phyloP scores from a whole-genome alignment of 2,888 invertebrate species.

The Polyploca ridens region DNA sequence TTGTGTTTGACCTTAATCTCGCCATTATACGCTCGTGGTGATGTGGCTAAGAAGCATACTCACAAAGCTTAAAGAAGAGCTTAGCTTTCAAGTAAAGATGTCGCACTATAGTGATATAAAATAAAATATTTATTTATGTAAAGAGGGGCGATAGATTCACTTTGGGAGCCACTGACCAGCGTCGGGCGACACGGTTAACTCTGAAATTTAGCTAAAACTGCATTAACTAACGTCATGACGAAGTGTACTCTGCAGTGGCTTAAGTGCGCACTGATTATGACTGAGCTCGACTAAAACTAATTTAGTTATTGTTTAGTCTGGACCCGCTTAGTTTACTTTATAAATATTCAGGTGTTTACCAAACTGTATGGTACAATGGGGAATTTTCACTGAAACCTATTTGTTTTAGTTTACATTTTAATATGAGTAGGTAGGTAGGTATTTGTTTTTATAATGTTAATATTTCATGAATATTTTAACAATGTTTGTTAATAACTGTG shows the following conservation, averaged over 20 bases:
- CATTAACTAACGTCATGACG: constrained; percentile 29
- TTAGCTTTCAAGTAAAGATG: too few species aligned
- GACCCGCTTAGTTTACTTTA: constrained; percentile 6
- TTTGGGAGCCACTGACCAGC: constrained; percentile 12
- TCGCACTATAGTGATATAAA: too few species aligned
- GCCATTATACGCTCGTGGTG: too few species aligned
- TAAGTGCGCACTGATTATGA: constrained; percentile 10
- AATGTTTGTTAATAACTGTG: background rate
- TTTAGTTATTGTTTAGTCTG: constrained; percentile 12
- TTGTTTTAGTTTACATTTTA: background rate
- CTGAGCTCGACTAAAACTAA: constrained; percentile 10
- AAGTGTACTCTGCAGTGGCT: constrained; percentile 8
- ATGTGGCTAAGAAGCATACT: too few species aligned
- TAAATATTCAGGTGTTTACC: constrained; percentile 10
- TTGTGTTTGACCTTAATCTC: too few species aligned
- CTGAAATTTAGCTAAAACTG: constrained; percentile 37
- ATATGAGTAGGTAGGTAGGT: background rate
- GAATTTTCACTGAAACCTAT: background rate
- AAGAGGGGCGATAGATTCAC: background rate
- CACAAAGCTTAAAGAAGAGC: too few species aligned
- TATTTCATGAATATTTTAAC: background rate
- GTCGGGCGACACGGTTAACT: constrained; percentile 15
- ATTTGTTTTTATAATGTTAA: background rate
- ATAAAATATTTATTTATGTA: background rate
- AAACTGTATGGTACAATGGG: background rate